phyloP scores from a whole-genome alignment of 2,888 invertebrate genomes.

The Coelogynopora nodosa region DNA sequence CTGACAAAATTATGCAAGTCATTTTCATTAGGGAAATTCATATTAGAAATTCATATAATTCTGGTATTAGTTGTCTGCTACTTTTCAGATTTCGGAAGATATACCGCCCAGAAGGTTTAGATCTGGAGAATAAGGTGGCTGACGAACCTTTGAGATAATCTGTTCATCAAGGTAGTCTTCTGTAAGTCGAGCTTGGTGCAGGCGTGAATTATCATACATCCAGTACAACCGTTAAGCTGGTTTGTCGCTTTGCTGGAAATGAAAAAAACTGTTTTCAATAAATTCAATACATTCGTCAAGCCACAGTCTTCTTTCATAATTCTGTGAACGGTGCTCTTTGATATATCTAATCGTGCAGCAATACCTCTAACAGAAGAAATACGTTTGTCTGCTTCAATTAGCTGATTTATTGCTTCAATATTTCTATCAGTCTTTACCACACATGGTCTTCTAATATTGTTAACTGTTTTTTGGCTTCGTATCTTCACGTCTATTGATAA shows the following conservation, averaged over 20 bases:
- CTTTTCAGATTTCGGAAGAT: no score
- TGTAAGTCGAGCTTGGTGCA: background rate
- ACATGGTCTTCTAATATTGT: slow-evolving; percentile 23
- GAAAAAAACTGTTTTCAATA: background rate
- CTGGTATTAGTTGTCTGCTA: no score
- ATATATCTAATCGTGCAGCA: slow-evolving; percentile 8
- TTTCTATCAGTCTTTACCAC: slow-evolving; percentile 2
- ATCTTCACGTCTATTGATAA: slow-evolving; percentile 19
- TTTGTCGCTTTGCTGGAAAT: slow-evolving; percentile 16
- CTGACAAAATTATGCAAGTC: background rate
- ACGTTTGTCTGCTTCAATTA: slow-evolving; percentile 3
- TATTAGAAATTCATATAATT: no score
- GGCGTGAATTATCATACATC: background rate
- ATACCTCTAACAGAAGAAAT: background rate
- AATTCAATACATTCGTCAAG: background rate
- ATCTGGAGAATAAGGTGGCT: background rate
- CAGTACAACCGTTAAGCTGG: slow-evolving; percentile 19
- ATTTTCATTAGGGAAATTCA: no score
- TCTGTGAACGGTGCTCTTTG: background rate
- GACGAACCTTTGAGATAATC: background rate
- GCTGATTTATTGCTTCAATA: slow-evolving; percentile 6
- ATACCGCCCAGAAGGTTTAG: background rate
- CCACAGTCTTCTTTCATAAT: background rate
- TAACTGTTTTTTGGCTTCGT: slow-evolving; percentile 6
- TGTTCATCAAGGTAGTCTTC: background rate